Evolutionary conservation across 2,113 vertebrate genomes (phyloP), one percentile per base, ranked within the genome.

Genomic region (Nibea albiflora): DNA sequence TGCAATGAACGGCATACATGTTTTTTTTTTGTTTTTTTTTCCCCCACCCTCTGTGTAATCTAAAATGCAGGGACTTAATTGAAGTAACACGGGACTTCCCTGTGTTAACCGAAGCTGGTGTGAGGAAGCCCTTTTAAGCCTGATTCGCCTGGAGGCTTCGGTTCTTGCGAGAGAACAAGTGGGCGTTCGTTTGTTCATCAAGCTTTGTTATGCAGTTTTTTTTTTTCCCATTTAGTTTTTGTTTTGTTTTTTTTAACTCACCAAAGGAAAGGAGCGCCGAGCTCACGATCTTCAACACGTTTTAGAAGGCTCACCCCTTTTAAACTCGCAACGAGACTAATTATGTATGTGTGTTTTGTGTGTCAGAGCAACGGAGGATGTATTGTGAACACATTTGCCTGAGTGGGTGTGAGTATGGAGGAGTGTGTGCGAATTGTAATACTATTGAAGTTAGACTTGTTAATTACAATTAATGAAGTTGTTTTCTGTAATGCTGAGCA

Each of bases 161-260:
- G 72, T 77, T 92, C 90, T 90, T 89, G 82, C 20, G 85, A 91
- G 93, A 86, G 83, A 88, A 81, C 77, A 84, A 70, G 92, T 92
- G 89, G 89, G 90, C 86, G 89, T 94, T 90, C 78, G 57, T 89
- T 91, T 91, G 88, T 86, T 92, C 81, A 77, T 83, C 70, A 66
- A 65, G 87, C 87, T 91, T 87, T 90, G 84, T 90, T 84, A 80
- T 86, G 65, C 73, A 46, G 71, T 16, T 11, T 60, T 78, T 80
- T 81, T 46, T 3, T 4, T 46, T 46, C 2, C 2, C 24, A 26
- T 26, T 26, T 26, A 46, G 71, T 16, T 11, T 60, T 78, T 80
- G 14, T 8, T 35, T 46, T 46, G 14, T 8, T 35, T 46, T 46
- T 66, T 68, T 64, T 9, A 73, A 83, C 42, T 88, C 75, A 70